A percentile compares a stretch with the other conserved stretches of the same genome.
phyloP scores from a whole-genome alignment of 2,113 vertebrate species.

The Pterophyllum scalare region DNA sequence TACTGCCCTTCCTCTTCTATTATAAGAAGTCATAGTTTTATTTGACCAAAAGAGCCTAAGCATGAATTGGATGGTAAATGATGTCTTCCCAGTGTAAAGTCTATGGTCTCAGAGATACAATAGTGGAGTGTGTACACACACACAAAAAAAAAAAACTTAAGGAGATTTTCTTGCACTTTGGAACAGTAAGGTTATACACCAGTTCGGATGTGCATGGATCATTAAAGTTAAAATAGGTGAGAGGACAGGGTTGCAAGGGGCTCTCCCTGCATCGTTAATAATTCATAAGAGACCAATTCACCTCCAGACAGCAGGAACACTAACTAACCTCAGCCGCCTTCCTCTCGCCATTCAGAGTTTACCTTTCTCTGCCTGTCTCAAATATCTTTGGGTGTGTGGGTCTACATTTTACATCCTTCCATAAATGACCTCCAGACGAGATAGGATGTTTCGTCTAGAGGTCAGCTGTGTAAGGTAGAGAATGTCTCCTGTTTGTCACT shows the following conservation, averaged over 20 bases:
- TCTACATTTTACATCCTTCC: neutral
- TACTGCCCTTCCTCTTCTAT: neutral
- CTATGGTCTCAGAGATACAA: neutral
- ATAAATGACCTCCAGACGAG: conserved; percentile 61
- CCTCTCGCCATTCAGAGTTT: conserved; percentile 33
- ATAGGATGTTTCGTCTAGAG: conserved; percentile 55
- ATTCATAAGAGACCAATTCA: conserved; percentile 51
- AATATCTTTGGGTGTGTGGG: neutral
- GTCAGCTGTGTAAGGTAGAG: conserved; percentile 50
- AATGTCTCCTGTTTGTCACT: conserved; percentile 61
- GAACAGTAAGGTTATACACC: conserved; percentile 26
- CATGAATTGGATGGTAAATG: neutral
- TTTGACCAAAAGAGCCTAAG: neutral
- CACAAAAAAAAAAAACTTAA: too few species aligned
- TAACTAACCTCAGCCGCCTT: conserved; percentile 28
- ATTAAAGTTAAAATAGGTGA: conserved; percentile 62
- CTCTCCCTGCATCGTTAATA: conserved; percentile 64
- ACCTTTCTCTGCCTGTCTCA: conserved; percentile 21
- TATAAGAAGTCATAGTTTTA: neutral
- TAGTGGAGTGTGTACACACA: neutral
- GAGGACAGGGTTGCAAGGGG: conserved; percentile 55
- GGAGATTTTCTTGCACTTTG: neutral
- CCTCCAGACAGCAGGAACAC: conserved; percentile 53
- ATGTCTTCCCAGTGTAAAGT: neutral
- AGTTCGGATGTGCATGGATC: conserved; percentile 44